These are phyloP conservation scores for Microplitis manilae DNA, from an alignment of 2,888 invertebrate genomes.

Conservation along the genomic window DNA sequence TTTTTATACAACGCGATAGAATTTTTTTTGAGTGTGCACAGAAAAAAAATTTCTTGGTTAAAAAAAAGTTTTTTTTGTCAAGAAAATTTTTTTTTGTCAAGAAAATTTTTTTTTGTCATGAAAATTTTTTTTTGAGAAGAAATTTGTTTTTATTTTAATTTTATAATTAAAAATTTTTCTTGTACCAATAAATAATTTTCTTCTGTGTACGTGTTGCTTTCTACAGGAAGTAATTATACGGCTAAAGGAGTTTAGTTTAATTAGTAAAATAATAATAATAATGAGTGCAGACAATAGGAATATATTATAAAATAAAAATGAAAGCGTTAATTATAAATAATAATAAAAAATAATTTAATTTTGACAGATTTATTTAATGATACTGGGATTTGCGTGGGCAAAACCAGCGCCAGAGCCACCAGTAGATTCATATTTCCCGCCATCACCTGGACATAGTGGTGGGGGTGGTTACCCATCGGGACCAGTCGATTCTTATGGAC, in stretches of 20 bases:
- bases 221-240: slow-evolving; percentile 55
- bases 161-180: neutral
- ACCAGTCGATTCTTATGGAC: slow-evolving; percentile 68
- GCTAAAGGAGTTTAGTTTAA: slow-evolving; percentile 36
- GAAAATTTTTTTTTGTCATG: too few species aligned
- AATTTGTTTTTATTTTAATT: neutral
- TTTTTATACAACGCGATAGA: neutral
- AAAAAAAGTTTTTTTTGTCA: too few species aligned
- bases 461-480: slow-evolving; percentile 50
- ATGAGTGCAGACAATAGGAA: slow-evolving; percentile 24
- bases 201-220: slow-evolving; percentile 47
- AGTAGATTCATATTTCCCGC: slow-evolving; percentile 72
- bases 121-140: too few species aligned
- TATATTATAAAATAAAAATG: neutral
- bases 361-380: slow-evolving; percentile 38
- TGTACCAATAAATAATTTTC: slow-evolving; percentile 3
- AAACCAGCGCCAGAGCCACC: slow-evolving; percentile 76
- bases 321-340: neutral
- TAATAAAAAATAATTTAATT: too few species aligned
- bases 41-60: too few species aligned
- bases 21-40: too few species aligned
- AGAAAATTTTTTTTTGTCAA: too few species aligned
- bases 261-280: slow-evolving; percentile 35
- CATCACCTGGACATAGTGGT: slow-evolving; percentile 53
- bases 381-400: slow-evolving; percentile 53